phyloP scores from a whole-genome alignment of 2,113 vertebrate species.

The Ardeotis arabs region DNA sequence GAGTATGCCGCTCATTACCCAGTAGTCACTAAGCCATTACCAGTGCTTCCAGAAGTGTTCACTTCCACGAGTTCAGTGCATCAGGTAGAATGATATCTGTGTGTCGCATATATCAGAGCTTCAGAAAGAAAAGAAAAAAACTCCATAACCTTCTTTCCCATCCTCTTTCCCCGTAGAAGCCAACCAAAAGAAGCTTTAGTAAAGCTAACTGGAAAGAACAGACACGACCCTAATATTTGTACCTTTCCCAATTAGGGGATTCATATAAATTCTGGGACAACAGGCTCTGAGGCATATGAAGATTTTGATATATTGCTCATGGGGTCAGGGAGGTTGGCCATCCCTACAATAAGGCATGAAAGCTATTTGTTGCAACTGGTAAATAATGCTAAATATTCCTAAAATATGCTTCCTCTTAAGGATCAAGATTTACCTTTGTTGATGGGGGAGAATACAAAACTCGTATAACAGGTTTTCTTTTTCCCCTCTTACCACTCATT shows the following conservation, averaged over 20 bases:
- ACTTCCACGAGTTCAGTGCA: background rate
- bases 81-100: accelerated
- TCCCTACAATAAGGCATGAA: background rate
- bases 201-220: background rate
- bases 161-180: background rate
- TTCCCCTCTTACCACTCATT: background rate
- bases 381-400: background rate
- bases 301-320: background rate
- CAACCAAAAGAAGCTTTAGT: background rate
- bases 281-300: background rate
- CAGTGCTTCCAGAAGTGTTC: background rate
- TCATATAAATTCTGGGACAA: background rate
- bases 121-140: background rate
- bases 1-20: background rate
- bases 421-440: background rate
- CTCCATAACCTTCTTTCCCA: background rate
- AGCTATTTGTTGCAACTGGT: background rate
- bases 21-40: background rate
- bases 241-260: background rate
- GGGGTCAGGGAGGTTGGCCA: background rate
- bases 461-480: background rate
- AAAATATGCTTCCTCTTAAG: background rate
- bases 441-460: background rate
- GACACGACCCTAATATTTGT: background rate
- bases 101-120: background rate